Evolutionary conservation across 2,797 vertebrate species (phyloP), one percentile per base, ranked within the genome.

Genomic region (Valencia hispanica): DNA sequence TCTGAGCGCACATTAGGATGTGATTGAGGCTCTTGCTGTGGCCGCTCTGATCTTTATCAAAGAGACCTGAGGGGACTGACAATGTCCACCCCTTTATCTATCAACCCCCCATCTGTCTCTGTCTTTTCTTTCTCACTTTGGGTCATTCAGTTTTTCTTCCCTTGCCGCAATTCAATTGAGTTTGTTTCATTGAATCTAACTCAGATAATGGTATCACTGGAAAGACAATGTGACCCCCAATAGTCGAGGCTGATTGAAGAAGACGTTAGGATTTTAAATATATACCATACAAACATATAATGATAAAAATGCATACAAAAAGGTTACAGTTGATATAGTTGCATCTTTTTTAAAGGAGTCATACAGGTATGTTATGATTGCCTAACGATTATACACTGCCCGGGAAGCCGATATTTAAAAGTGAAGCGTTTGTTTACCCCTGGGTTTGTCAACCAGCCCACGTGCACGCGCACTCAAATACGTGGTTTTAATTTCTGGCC

Each of bases 31-130:
- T 79, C 74, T 77, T 77, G 82, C 85, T 78, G 73, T 61, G 69
- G 84, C 79, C 81, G 70, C 78, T 82, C 80, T 87, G 91, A 92
- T 92, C 81, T 90, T 90, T 91, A 92, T 93, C 89, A 86, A 73
- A 87, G 79, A 85, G 80, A 85, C 86, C 87, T 88, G 87, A 89
- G 91, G 84, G 85, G 86, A 91, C 84, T 86, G 86, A 83, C 75
- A 84, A 92, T 89, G 88, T 85, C 83, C 83, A 88, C 75, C 77
- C 63, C 66, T 90, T 83, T 75, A 76, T 84, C 80, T 85, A 51
- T 84, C 82, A 45, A 78, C 78, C 82, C 68, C 82, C 84, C 27
- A 43, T 73, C 74, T 76, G 61, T 82, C 81, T 72, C 69, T 82
- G 55, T 77, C 68, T 81, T 75, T 78, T 53, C 61, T 73, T 63